Evolutionary conservation across 2,797 vertebrate genomes (phyloP), one percentile per base, ranked within the genome.

Genomic region (Pelobates cultripes): DNA sequence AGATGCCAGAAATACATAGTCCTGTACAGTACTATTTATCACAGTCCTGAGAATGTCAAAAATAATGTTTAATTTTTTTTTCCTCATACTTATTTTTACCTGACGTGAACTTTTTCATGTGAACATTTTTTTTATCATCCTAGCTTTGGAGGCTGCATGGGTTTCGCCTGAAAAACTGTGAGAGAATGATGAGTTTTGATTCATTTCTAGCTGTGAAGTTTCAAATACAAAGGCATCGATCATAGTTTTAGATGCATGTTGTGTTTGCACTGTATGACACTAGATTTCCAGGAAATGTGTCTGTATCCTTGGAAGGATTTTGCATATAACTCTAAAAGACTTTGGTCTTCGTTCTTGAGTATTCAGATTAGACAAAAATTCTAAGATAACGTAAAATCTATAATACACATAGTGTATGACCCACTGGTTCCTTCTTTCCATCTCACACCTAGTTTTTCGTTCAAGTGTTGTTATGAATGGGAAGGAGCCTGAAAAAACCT

Each of bases 131-230:
- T 71, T 73, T 83, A 66, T 83, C 77, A 79, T 79, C 66, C 76
- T 7, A 14, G 55, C 67, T 83, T 83, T 83, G 81, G 79, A 79
- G 81, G 70, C 40, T 70, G 71, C 51, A 73, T 66, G 74, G 76
- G 63, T 79, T 70, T 64, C 71, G 64, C 82, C 72, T 57, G 72
- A 71, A 64, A 70, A 79, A 67, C 82, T 79, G 77, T 79, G 72
- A 79, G 77, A 79, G 72, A 55, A 40, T 79, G 77, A 79, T 75
- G 44, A 75, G 82, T 79, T 79, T 79, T 84, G 72, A 79, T 75
- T 84, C 77, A 45, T 72, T 66, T 75, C 55, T 79, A 70, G 81
- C 71, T 70, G 41, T 79, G 77, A 84, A 75, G 67, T 73, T 70
- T 40, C 2, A 70, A 75, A 83, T 75, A 83, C 81, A 83, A 83